A percentile compares a stretch with the other conserved stretches of the same genome.
phyloP scores from a whole-genome alignment of 2,797 vertebrate species.

The Anas georgica region DNA sequence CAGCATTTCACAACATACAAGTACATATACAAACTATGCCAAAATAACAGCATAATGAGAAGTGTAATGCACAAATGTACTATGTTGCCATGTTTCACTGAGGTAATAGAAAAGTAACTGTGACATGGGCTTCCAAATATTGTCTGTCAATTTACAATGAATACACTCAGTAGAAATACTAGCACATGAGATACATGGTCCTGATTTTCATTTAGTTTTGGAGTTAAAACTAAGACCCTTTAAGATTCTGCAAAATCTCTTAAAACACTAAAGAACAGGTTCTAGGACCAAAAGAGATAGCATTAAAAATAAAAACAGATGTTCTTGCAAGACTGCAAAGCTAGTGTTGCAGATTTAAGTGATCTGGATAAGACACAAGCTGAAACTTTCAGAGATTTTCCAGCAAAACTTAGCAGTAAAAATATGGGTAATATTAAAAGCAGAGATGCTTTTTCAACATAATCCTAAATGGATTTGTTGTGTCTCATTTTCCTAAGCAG shows the following conservation, averaged over 20 bases:
- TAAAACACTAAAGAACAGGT: background rate
- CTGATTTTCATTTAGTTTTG: constrained; percentile 3
- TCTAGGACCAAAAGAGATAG: constrained; percentile 33
- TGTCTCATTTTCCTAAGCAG: constrained; percentile 40
- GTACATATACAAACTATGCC: background rate
- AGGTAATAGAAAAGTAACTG: background rate
- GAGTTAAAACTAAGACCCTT: background rate
- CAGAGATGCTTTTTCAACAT: constrained; percentile 40
- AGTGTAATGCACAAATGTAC: rapidly evolving
- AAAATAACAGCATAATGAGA: background rate
- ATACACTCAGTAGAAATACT: background rate
- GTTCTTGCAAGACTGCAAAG: constrained; percentile 44
- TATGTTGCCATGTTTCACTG: background rate
- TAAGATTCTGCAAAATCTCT: background rate
- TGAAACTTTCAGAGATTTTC: constrained; percentile 59
- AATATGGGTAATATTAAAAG: constrained; percentile 63
- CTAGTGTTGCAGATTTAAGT: constrained; percentile 38
- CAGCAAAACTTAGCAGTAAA: constrained; percentile 50
- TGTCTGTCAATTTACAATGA: background rate
- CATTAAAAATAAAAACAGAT: constrained; percentile 50
- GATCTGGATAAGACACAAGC: constrained; percentile 41
- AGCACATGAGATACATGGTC: background rate
- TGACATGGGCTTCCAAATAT: background rate
- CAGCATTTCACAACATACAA: background rate
- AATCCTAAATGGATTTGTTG: constrained; percentile 60